phyloP scores from a whole-genome alignment of 2,888 invertebrate genomes.

The Chironomus tentans region DNA sequence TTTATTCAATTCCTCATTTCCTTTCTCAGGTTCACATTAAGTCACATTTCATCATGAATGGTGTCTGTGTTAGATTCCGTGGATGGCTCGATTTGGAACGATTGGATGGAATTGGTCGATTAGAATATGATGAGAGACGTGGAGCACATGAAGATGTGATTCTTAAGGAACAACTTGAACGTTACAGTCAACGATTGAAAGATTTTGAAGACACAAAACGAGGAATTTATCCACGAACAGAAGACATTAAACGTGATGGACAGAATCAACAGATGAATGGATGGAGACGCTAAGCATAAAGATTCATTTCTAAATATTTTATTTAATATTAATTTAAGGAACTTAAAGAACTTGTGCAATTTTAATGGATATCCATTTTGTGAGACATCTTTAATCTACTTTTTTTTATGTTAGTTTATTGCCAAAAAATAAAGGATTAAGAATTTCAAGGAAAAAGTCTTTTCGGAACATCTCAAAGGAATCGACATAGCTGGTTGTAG shows the following conservation, averaged over 20 bases:
- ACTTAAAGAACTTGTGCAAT: background rate
- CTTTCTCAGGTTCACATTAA: conserved; percentile 79
- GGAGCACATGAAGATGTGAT: conserved; percentile 85
- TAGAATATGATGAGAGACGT: conserved; percentile 86
- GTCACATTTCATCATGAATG: conserved; percentile 93
- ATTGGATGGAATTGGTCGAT: conserved; percentile 85
- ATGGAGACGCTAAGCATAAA: conserved; percentile 13
- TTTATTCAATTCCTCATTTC: background rate
- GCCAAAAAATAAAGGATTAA: background rate
- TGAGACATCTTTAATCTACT: background rate
- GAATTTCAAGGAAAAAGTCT: background rate
- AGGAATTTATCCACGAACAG: conserved; percentile 13
- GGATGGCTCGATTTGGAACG: conserved; percentile 91
- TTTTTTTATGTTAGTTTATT: background rate
- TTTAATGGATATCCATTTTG: background rate
- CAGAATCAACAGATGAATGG: conserved; percentile 8
- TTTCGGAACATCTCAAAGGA: conserved; percentile 2
- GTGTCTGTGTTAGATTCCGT: conserved; percentile 94
- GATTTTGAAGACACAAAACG: conserved; percentile 20
- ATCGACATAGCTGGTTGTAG: background rate
- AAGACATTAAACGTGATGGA: background rate
- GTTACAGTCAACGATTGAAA: conserved; percentile 51
- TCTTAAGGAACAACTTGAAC: conserved; percentile 81
- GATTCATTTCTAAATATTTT: background rate
- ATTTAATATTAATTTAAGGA: background rate